Base-by-base conservation (phyloP, 2,888 invertebrate species). In the Raillietiella orientalis region DNA sequence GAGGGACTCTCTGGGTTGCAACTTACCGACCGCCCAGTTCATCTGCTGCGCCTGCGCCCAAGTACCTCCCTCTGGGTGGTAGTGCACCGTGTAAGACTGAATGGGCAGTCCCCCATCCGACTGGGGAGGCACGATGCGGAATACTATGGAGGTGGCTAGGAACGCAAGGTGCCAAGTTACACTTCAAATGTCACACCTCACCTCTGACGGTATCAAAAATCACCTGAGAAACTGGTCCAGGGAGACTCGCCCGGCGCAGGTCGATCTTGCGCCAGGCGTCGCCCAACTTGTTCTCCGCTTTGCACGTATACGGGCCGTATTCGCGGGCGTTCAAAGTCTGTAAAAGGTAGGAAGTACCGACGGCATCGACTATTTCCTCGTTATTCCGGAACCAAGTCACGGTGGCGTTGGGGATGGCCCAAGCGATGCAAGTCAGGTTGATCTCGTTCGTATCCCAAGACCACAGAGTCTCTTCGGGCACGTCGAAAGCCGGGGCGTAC, bases 361-460 rank as follows among this genome's bases (percentile, higher is more conserved):
- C n/a, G n/a, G n/a, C n/a, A n/a, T n/a, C n/a, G n/a, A n/a, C n/a
- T n/a, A n/a, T n/a, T n/a, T n/a, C n/a, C n/a, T n/a, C n/a, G n/a
- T n/a, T n/a, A n/a, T n/a, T n/a, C n/a, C n/a, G 59, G 44, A 58
- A 59, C 79, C 79, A 82, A 40, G 62, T 61, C 36, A 82, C 74
- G 5, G 79, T 79, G 1, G 82, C 82, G 43, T 82, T 82, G 3
- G 82, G 82, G 38, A 82, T 62, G 14, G 56, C 52, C 45, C 74
- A 70, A n/a, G 77, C 75, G 21, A 40, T 36, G 41, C 82, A 82
- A 30, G 69, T 71, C 4, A 82, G 53, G 44, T 82, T 82, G 2
- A 67, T 71, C 2, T 66, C 62, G 36, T 58, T 58, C 21, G 60
- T 56, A 25, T 66, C 63, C 79, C 79, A 82, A 16, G 67, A 67